Percentiles rank a stretch among this genome's conserved stretches.
These are phyloP conservation scores for Lepilemur ruficaudatus DNA, from an alignment of 2,797 vertebrate genomes.

Conservation along the genomic window DNA sequence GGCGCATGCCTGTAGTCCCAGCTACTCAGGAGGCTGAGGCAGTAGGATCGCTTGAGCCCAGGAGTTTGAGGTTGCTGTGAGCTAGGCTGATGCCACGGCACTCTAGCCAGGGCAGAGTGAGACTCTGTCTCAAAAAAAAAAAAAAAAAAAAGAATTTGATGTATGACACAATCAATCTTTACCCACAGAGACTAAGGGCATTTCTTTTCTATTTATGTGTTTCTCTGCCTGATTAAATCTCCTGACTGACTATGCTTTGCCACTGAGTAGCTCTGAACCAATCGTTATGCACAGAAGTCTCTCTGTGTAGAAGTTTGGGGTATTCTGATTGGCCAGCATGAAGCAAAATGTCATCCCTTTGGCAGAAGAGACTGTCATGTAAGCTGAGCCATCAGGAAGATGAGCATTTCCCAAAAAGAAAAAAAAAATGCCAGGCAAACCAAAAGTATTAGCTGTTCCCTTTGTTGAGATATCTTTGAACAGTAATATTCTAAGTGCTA, in stretches of 20 bases:
- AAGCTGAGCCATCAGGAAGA: not conserved
- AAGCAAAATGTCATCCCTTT: not conserved
- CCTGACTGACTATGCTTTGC: not conserved
- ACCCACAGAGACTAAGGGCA: not conserved
- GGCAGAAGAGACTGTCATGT: not conserved
- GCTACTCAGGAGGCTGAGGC: no score
- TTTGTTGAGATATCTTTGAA: not conserved
- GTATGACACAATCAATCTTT: not conserved
- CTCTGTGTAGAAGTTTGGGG: not conserved
- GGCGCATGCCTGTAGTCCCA: no score
- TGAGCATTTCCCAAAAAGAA: not conserved
- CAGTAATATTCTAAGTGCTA: not conserved
- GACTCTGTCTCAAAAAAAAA: no score
- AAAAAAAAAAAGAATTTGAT: not conserved
- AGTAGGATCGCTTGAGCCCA: no score
- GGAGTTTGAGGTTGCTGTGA: no score
- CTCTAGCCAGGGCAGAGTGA: no score
- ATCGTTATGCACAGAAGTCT: not conserved
- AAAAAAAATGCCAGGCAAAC: not conserved
- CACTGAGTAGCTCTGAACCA: not conserved
- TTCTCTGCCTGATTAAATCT: not conserved
- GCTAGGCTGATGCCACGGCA: no score
- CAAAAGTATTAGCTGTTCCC: not conserved
- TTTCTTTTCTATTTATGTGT: not conserved
- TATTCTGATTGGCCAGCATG: not conserved